Percentiles rank a stretch among this genome's conserved stretches.
Evolutionary conservation across 2,797 vertebrate genomes (phyloP).

Genomic region (Phataginus tetradactyla): DNA sequence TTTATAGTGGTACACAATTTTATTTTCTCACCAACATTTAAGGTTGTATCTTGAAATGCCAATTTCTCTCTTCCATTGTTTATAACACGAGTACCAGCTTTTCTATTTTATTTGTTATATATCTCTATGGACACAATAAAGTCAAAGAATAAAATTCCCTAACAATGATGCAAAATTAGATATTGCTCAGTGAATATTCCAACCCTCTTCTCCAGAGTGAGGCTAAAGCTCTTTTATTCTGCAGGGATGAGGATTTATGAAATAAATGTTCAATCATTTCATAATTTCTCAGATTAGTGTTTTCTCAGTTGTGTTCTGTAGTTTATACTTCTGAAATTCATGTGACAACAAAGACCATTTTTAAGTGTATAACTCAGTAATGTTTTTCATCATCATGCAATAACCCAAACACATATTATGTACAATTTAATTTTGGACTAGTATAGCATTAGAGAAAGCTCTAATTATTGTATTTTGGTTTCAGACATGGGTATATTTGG

Average conservation of each 20-base stretch:
- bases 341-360: background rate
- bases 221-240: background rate
- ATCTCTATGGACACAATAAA: background rate
- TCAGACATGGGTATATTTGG: background rate
- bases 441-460: background rate
- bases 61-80: background rate
- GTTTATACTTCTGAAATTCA: background rate
- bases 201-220: background rate
- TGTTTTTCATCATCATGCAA: background rate
- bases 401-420: background rate
- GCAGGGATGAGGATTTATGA: background rate
- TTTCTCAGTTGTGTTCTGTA: background rate
- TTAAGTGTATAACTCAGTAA: background rate
- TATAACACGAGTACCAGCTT: background rate
- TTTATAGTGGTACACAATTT: background rate
- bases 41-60: background rate
- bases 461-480: background rate
- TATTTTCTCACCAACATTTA: background rate
- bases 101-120: background rate
- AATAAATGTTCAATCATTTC: background rate
- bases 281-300: background rate
- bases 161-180: background rate
- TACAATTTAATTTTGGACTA: background rate
- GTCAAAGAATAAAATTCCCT: background rate
- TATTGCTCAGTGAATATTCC: background rate